Evolutionary conservation across 2,113 vertebrate species (phyloP), one percentile per base, ranked within the genome.

Genomic region (Sapayoa aenigma): DNA sequence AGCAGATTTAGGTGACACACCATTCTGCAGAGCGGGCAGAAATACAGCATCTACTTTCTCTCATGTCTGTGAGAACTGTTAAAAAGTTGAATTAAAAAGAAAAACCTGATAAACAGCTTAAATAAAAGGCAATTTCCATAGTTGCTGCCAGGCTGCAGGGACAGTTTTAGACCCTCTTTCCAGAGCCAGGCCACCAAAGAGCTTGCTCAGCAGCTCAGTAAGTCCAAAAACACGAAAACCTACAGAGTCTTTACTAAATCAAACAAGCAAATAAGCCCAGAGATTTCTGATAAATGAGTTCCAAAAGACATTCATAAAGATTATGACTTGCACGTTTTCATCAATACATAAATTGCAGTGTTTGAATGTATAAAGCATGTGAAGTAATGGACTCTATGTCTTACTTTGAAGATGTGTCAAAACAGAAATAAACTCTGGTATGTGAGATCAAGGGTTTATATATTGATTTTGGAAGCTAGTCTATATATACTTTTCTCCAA

Each of bases 381-480:
- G 56, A 56, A 76, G 14, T 89, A 84, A 93, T 71, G 83, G 84
- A 27, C 82, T 53, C 93, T 84, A 9, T 20, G 77, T 95, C 89
- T 95, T 31, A 23, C 79, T 84, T 8, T 82, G 92, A 93, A 90
- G 84, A 91, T 20, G 82, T 84, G 79, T 87, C 92, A 94, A 94
- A 97, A 73, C 82, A 93, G 87, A 93, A 96, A 82, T 58, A 72
- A 90, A 65, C 81, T 69, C 84, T 50, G 5, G 62, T 71, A 8
- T 65, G 93, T 69, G 75, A 44, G 46, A 87, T 31, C 76, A 71
- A 71, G 84, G 86, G 53, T 59, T 93, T 82, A 47, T 74, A 6
- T 35, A 96, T 92, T 83, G 95, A 95, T 97, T 96, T 93, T 90
- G 91, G 96, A 96, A 73, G 62, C 60, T 85, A 84, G 24, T 74